These are phyloP conservation scores for Philypnodon macrostomus DNA, from an alignment of 2,797 vertebrate genomes.

Conservation along the genomic window DNA sequence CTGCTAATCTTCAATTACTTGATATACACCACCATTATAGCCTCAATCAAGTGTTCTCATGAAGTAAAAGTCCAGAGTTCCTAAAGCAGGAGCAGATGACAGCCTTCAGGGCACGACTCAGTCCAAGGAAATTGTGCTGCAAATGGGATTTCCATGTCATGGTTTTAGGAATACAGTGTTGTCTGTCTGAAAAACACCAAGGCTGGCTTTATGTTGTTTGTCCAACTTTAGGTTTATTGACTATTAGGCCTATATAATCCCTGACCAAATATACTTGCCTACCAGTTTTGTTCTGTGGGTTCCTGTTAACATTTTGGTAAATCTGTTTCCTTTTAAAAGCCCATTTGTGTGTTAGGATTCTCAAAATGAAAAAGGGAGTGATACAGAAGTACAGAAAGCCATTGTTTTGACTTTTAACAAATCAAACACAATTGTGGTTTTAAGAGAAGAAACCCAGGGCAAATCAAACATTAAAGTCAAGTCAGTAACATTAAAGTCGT, in stretches of 20 bases:
- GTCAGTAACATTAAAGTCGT: too few relatives aligned
- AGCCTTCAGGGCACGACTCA: slow-evolving; percentile 28
- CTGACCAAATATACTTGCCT: slow-evolving; percentile 29
- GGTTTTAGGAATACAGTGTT: slow-evolving; percentile 13
- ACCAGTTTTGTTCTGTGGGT: slow-evolving; percentile 18
- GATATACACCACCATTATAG: slow-evolving; percentile 67
- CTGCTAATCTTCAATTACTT: slow-evolving; percentile 73
- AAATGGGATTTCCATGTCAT: slow-evolving; percentile 7
- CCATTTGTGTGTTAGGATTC: slow-evolving; percentile 22
- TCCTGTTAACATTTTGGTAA: slow-evolving; percentile 42
- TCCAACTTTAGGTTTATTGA: too few relatives aligned
- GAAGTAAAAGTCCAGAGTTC: slow-evolving; percentile 55
- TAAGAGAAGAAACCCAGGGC: slow-evolving; percentile 6
- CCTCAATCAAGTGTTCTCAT: slow-evolving; percentile 65
- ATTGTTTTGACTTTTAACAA: slow-evolving; percentile 4
- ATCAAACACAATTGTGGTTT: slow-evolving; percentile 8
- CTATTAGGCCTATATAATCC: too few relatives aligned
- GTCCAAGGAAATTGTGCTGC: slow-evolving; percentile 3
- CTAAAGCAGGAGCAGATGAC: slow-evolving; percentile 73
- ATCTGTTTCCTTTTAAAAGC: slow-evolving; percentile 44
- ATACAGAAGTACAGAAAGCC: slow-evolving; percentile 22
- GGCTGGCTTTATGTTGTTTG: slow-evolving; percentile 15
- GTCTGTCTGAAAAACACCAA: too few relatives aligned
- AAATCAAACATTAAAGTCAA: slow-evolving; percentile 9
- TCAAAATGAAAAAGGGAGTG: slow-evolving; percentile 43